Conservation (phyloP, 92 coral and sea anemone species). For the Siderastrea radians region DNA sequence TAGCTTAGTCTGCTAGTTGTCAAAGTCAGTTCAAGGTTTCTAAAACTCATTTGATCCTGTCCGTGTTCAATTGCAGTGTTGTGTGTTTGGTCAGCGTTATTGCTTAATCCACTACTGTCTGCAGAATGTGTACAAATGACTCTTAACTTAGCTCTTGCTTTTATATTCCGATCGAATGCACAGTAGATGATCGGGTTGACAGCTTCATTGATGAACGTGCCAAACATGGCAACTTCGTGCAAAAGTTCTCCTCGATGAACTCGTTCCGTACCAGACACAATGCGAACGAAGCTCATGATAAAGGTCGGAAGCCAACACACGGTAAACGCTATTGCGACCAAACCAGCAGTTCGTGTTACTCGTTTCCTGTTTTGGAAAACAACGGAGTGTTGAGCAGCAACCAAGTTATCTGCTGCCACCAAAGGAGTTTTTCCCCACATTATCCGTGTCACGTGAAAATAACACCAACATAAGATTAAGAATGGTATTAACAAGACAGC, state of each 20-base stretch:
- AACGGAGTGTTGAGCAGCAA: neutral
- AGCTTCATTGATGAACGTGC: constrained; percentile 78
- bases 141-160: neutral
- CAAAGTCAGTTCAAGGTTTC: neutral
- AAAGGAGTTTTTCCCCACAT: constrained; percentile 53
- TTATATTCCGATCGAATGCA: constrained; percentile 40
- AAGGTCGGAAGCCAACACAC: constrained; percentile 82
- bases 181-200: constrained; percentile 81
- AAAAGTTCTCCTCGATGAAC: constrained; percentile 58
- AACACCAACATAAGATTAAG: constrained; percentile 68
- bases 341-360: constrained; percentile 39
- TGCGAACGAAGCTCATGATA: constrained; percentile 56
- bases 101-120: neutral
- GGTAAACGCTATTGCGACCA: constrained; percentile 42
- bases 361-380: constrained; percentile 8
- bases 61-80: neutral
- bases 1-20: neutral
- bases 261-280: constrained; percentile 51
- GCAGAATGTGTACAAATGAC: neutral
- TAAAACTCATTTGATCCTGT: neutral
- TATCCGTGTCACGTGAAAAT: constrained; percentile 51
- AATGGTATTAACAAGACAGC: constrained; percentile 60
- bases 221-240: constrained; percentile 80
- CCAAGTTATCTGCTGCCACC: neutral
- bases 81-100: neutral